Evolutionary conservation across 2,113 vertebrate species (phyloP), one percentile per base, ranked within the genome.

Genomic region (Serilophus lunatus): DNA sequence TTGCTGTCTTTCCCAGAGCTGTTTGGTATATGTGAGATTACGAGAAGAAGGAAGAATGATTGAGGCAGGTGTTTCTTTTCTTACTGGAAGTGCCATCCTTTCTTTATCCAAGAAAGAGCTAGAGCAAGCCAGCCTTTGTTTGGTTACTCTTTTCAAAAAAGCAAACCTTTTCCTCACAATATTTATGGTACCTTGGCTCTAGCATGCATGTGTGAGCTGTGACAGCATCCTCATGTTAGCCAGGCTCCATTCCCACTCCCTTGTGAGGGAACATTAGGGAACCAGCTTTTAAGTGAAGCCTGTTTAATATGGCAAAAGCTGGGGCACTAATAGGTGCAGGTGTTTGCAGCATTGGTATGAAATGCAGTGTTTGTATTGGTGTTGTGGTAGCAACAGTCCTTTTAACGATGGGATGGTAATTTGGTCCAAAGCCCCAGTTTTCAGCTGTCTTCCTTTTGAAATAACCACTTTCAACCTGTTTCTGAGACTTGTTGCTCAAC

Each of bases 361-460:
- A 96, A 86, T 82, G 88, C 49, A 88, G n/a, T 93, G 92, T 95
- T 97, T 95, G 88, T 95, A 17, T 97, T 40, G 57, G 77, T 74
- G 95, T 97, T 96, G 94, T 95, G 97, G 92, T 97, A 82, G 97
- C 93, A 96, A 96, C 90, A 4, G 59, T 66, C 77, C 70, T 89
- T 93, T 94, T 92, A 92, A 88, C 0, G 33, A 82, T 76, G 88
- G 82, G 88, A 33, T 74, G 80, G 86, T 86, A 31, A 50, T 92
- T 92, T 95, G 50, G 88, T 92, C 59, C 65, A 35, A 92, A 91
- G 76, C 25, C 66, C 28, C 82, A 83, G 44, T 92, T 96, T 96
- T 97, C 77, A 92, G 68, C 80, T 81, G 64, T 86, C 86, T 69
- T 86, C 31, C 56, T 78, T 89, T 72, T 64, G 65, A 93, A 95